Base-by-base conservation (phyloP, 2,888 invertebrate species). In the Perithous albicinctus region DNA sequence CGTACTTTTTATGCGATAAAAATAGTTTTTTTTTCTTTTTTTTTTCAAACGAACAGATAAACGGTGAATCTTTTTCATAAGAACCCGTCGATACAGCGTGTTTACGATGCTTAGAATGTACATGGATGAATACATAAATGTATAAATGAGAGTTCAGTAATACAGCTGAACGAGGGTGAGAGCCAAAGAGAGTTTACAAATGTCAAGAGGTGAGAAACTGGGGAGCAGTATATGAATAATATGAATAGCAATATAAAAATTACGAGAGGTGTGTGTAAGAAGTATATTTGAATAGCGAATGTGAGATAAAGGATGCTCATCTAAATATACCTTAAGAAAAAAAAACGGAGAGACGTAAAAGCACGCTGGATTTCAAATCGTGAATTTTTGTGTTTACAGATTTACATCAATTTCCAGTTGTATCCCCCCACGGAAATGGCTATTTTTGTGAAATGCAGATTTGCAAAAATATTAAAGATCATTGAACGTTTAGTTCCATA, bases 211-310 rank as follows among this genome's bases (percentile, higher is more conserved):
- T 41, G 56, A 41, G 15, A 56, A n/a, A 41, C 0, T 8, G 41
- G 26, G 35, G n/a, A 67, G 29, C 29, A 2, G 12, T n/a, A 12
- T n/a, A 51, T 38, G 46, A 64, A 54, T 74, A 74, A 80, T 78
- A 79, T 73, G 79, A 79, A 83, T 84, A 81, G 74, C 77, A 80
- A 84, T 83, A 51, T 23, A 66, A 80, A 76, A 80, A 76, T 69
- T 82, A 73, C 63, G 73, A 61, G 78, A 80, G 73, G 72, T 74
- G 66, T 75, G 82, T 80, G 81, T 78, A 74, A n/a, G 74, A 61
- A 69, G 77, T 80, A 76, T 75, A n/a, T n/a, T n/a, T 29, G 38
- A 63, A 73, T 20, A 73, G 51, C 51, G 10, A 63, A 63, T 41
- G 41, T 43, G 59, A n/a, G n/a, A 74, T 38, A 54, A 26, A 48